Conservation (phyloP, 2,797 vertebrate genomes). For the Alfaro cultratus region DNA sequence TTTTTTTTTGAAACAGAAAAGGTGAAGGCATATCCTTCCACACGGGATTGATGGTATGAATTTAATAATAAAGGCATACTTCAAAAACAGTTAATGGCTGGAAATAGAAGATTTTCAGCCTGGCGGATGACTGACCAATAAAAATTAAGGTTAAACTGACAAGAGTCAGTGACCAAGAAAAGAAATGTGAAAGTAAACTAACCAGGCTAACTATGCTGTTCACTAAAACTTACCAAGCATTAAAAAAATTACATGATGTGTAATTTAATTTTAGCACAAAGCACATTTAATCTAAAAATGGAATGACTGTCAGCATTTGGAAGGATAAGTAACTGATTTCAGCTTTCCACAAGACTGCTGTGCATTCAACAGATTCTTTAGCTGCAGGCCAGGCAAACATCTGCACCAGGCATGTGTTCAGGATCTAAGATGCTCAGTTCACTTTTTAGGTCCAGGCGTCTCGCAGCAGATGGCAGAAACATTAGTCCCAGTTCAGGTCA, state of each 20-base stretch:
- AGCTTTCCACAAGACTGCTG: background rate
- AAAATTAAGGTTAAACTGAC: background rate
- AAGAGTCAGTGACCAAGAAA: background rate
- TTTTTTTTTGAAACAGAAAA: background rate
- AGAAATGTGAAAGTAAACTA: background rate
- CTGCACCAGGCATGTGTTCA: background rate
- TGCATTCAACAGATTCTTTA: background rate
- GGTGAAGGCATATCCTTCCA: background rate
- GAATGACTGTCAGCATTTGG: background rate
- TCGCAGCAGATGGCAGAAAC: slow-evolving; percentile 40
- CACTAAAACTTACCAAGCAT: background rate
- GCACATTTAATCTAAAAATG: background rate
- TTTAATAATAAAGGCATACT: background rate
- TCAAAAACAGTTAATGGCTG: background rate
- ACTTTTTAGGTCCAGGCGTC: slow-evolving; percentile 9
- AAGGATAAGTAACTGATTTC: no score
- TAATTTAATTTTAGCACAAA: background rate
- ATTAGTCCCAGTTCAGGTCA: slow-evolving; percentile 41
- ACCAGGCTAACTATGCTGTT: background rate
- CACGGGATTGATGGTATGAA: background rate
- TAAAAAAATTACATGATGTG: background rate
- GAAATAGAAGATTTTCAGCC: background rate
- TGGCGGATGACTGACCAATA: background rate
- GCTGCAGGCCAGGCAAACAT: slow-evolving; percentile 12
- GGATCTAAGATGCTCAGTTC: slow-evolving; percentile 36